These are phyloP conservation scores for Meandrusa payeni DNA, from an alignment of 2,888 invertebrate species.

Conservation along the genomic window DNA sequence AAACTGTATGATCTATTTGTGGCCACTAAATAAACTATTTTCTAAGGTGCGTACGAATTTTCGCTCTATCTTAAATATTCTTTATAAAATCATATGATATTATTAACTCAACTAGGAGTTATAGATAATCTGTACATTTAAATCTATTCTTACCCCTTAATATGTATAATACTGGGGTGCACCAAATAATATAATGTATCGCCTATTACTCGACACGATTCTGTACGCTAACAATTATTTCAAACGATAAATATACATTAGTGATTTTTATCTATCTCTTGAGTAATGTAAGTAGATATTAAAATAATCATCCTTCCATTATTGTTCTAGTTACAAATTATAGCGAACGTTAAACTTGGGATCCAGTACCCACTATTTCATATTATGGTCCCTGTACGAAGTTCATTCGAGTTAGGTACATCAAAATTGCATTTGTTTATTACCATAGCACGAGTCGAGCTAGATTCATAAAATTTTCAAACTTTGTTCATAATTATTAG, in stretches of 20 bases:
- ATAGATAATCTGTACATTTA: conserved; percentile 42
- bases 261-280: conserved; percentile 72
- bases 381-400: conserved; percentile 27
- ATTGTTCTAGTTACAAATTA: conserved; percentile 37
- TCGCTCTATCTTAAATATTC: conserved; percentile 46
- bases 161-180: conserved; percentile 49
- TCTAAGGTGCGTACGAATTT: conserved; percentile 50
- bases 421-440: conserved; percentile 74
- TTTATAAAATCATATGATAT: conserved; percentile 53
- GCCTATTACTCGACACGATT: conserved; percentile 48
- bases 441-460: conserved; percentile 69
- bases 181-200: conserved; percentile 57
- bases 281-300: conserved; percentile 64
- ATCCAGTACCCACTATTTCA: conserved; percentile 29
- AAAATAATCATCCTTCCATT: conserved; percentile 71
- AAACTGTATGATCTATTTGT: conserved; percentile 54
- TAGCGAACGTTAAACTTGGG: conserved; percentile 27
- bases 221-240: conserved; percentile 43
- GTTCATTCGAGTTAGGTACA: conserved; percentile 49
- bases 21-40: conserved; percentile 59
- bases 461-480: conserved; percentile 61
- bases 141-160: conserved; percentile 43
- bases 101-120: conserved; percentile 45
- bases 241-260: conserved; percentile 63
- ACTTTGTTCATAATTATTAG: conserved; percentile 49